Evolutionary conservation across 1,140 invertebrate species (phyloP).

Genomic region (Eumeta japonica): DNA sequence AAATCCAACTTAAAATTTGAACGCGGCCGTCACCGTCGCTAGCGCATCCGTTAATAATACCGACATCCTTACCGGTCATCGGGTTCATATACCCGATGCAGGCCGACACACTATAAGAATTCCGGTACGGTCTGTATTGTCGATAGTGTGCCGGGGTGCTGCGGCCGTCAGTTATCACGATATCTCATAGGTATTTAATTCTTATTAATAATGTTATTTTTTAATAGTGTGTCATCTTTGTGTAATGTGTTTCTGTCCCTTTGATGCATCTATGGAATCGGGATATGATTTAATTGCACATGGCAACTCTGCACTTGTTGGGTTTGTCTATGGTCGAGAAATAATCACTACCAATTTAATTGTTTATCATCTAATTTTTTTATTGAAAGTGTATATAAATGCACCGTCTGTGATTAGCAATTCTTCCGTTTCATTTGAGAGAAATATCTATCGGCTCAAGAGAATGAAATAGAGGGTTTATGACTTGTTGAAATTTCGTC

Average conservation of each 20-base stretch:
- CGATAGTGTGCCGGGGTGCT: no score
- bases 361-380: constrained; percentile 6
- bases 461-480: no score
- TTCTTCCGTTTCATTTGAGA: constrained; percentile 25
- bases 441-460: no score
- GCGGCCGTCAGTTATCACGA: constrained; percentile 47
- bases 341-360: no score
- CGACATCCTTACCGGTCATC: no score
- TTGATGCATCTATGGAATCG: constrained; percentile 19
- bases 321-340: constrained; percentile 20
- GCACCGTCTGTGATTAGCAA: constrained; percentile 30
- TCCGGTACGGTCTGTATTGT: no score
- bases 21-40: no score
- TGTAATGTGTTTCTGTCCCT: constrained; percentile 28
- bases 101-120: no score
- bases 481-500: no score
- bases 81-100: no score
- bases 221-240: constrained; percentile 41
- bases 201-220: constrained; percentile 49
- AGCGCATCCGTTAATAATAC: no score
- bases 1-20: constrained; percentile 41
- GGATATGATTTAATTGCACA: no score
- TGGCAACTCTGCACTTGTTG: constrained; percentile 30
- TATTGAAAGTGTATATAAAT: constrained; percentile 6
- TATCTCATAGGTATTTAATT: constrained; percentile 57